Conservation (phyloP, 2,888 invertebrate species). For the Sinelater perroti region DNA sequence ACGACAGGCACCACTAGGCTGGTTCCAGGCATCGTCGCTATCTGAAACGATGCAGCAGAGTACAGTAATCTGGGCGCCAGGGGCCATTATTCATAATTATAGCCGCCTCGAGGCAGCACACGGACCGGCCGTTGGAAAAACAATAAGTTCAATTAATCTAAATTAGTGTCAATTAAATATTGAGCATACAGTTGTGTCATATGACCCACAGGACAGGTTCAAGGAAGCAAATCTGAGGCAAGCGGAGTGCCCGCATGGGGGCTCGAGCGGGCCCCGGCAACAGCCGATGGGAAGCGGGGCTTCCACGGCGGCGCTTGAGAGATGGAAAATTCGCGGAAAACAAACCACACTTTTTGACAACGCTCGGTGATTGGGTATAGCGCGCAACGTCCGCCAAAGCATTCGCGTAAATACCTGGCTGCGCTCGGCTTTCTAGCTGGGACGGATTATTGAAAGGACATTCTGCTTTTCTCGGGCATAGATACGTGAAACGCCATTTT, state of each 20-base stretch:
- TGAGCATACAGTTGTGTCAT: slow-evolving; percentile 40
- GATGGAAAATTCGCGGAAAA: too few species aligned
- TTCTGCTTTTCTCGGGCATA: slow-evolving; percentile 43
- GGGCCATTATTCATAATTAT: slow-evolving; percentile 28
- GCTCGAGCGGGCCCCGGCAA: too few species aligned
- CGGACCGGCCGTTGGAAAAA: slow-evolving; percentile 29
- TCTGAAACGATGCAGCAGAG: too few species aligned
- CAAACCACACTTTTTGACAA: slow-evolving; percentile 44
- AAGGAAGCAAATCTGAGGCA: slow-evolving; percentile 9
- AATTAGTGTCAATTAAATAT: slow-evolving; percentile 52
- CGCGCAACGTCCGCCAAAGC: too few species aligned
- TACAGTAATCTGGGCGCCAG: too few species aligned
- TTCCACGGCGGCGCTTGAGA: too few species aligned
- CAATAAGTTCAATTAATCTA: slow-evolving; percentile 47
- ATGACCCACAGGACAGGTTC: slow-evolving; percentile 37
- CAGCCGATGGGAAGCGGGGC: too few species aligned
- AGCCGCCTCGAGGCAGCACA: slow-evolving; percentile 34
- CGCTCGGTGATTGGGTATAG: too few species aligned
- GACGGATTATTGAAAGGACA: slow-evolving; percentile 49
- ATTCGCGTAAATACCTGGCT: slow-evolving; percentile 19
- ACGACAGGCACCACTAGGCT: slow-evolving; percentile 97
- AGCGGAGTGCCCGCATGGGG: too few species aligned
- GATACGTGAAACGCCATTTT: slow-evolving; percentile 54
- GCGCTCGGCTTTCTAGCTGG: slow-evolving; percentile 16
- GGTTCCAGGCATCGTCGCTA: slow-evolving; percentile 74